Percentiles rank a stretch among this genome's conserved stretches.
Evolutionary conservation across 2,888 invertebrate genomes (phyloP).

Genomic region (Caenorhabditis wallacei): DNA sequence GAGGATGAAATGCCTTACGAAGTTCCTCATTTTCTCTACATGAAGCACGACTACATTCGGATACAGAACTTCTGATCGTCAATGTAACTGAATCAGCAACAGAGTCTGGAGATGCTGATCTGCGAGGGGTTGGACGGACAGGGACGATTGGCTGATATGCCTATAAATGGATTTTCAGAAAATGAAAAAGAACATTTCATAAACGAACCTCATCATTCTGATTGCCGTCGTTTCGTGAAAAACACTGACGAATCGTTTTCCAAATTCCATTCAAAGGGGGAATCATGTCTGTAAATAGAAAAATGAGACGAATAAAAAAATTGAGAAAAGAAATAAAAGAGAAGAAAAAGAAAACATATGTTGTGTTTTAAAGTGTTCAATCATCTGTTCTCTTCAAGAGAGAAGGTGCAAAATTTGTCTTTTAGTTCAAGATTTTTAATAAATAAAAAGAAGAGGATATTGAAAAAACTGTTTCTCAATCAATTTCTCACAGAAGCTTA

Average conservation of each 20-base stretch:
- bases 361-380: not conserved
- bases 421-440: too few species aligned
- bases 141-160: not conserved
- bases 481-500: too few species aligned
- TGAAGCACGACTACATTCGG: not conserved
- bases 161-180: not conserved
- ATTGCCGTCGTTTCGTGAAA: not conserved
- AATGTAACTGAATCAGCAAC: not conserved
- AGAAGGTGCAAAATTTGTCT: too few species aligned
- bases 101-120: slow-evolving; percentile 14
- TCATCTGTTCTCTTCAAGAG: not conserved
- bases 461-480: too few species aligned
- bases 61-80: slow-evolving; percentile 8
- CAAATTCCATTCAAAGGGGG: not conserved
- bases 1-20: slow-evolving; percentile 1
- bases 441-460: too few species aligned
- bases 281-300: slow-evolving; percentile 14
- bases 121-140: not conserved
- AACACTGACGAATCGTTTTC: slow-evolving; percentile 1
- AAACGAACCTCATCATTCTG: not conserved
- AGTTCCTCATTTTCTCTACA: slow-evolving; percentile 3
- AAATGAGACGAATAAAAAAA: not conserved
- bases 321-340: not conserved
- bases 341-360: not conserved
- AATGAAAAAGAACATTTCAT: not conserved